These are phyloP conservation scores for Altica lythri DNA, from an alignment of 2,888 invertebrate species.

Conservation along the genomic window DNA sequence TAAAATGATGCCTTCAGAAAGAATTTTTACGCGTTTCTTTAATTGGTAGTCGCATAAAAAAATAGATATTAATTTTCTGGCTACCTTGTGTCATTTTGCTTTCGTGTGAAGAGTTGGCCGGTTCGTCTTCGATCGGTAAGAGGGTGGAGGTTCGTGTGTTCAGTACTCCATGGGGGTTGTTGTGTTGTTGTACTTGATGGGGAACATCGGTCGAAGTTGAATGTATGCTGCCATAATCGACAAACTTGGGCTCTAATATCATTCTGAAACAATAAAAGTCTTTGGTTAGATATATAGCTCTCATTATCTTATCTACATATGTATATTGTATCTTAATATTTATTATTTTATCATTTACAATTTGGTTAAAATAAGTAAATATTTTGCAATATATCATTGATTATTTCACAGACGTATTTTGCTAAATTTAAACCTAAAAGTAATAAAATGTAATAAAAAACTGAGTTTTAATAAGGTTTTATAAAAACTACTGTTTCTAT, in stretches of 20 bases:
- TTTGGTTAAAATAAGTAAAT: too few species aligned
- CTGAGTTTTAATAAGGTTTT: too few species aligned
- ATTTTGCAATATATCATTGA: too few species aligned
- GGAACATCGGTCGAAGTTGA: conserved; percentile 53
- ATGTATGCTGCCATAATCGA: conserved; percentile 68
- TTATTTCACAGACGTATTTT: too few species aligned
- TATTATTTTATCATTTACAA: too few species aligned
- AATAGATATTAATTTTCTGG: conserved; percentile 4
- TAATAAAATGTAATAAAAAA: too few species aligned
- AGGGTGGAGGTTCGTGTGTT: conserved; percentile 49
- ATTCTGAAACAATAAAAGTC: conserved; percentile 59
- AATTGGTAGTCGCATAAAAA: too few species aligned
- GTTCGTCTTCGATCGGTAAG: conserved; percentile 55
- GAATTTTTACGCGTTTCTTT: too few species aligned
- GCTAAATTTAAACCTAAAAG: too few species aligned
- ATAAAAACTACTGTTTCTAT: too few species aligned
- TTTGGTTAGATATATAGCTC: neutral
- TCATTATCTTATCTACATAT: neutral
- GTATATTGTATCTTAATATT: neutral
- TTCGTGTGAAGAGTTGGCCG: conserved; percentile 51
- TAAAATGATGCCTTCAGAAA: too few species aligned
- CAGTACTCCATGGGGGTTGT: conserved; percentile 47
- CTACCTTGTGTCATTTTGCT: conserved; percentile 55
- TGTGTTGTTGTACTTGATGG: conserved; percentile 48
- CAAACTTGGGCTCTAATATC: conserved; percentile 68